Conservation (phyloP, 2,113 vertebrate species). For the Jaculus jaculus region DNA sequence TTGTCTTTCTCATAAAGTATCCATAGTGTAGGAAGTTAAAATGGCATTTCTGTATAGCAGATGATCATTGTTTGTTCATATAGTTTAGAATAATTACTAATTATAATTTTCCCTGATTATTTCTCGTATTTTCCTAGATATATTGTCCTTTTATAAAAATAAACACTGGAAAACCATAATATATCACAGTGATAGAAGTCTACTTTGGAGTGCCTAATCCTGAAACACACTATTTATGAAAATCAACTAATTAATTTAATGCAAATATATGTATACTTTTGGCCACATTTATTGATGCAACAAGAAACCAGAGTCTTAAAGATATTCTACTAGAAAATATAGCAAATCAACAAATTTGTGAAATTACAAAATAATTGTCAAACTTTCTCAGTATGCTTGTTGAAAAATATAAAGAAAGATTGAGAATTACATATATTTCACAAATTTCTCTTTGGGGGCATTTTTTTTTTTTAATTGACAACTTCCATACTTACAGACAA, state of each 20-base stretch:
- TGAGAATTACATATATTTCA: neutral
- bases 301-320: neutral
- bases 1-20: neutral
- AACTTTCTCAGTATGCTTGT: neutral
- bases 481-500: no score
- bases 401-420: neutral
- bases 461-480: no score
- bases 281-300: neutral
- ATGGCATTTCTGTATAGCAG: neutral
- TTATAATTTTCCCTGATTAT: neutral
- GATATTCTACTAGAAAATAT: neutral
- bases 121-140: neutral
- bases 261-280: neutral
- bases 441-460: no score
- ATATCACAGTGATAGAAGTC: neutral
- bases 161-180: neutral
- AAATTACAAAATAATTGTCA: neutral
- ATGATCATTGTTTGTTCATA: neutral
- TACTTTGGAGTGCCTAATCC: neutral
- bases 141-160: neutral
- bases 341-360: slow-evolving; percentile 9
- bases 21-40: neutral
- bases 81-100: neutral
- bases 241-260: neutral
- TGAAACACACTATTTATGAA: neutral